Evolutionary conservation across 2,113 vertebrate genomes (phyloP).

Genomic region (Asarcornis scutulata): DNA sequence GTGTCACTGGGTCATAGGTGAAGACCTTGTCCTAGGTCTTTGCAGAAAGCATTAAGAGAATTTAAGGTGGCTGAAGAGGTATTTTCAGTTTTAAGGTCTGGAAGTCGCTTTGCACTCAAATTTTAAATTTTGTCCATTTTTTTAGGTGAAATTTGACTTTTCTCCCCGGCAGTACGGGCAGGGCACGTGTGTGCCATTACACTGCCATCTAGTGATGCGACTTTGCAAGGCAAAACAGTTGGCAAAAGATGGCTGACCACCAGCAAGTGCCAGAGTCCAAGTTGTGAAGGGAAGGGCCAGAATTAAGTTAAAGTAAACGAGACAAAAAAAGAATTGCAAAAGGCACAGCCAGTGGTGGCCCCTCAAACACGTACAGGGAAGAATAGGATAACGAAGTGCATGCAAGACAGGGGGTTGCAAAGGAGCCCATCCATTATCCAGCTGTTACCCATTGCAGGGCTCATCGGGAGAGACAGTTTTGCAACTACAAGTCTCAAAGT

Average conservation of each 20-base stretch:
- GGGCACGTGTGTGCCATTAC: conserved; percentile 63
- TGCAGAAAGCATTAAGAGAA: fast-evolving
- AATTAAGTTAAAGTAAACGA: fast-evolving
- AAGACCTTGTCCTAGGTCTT: not conserved
- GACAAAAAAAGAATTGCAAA: not conserved
- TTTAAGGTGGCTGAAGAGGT: not conserved
- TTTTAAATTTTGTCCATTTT: not conserved
- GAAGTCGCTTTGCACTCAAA: not conserved
- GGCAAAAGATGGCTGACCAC: conserved; percentile 2
- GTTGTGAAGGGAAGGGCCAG: not conserved
- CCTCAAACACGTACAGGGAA: not conserved
- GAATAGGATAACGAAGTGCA: fast-evolving
- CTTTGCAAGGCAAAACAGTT: conserved; percentile 4
- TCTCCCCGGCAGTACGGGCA: not conserved
- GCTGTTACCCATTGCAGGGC: not conserved
- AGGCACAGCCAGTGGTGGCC: not conserved
- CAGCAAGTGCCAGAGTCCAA: not conserved
- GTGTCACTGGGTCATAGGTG: not conserved
- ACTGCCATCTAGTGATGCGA: conserved; percentile 72
- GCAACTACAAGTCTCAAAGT: not conserved
- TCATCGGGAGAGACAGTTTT: not conserved
- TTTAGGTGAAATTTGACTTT: not conserved
- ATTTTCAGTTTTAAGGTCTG: not conserved
- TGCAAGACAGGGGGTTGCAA: fast-evolving
- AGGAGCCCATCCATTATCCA: not conserved